These are phyloP conservation scores for Arctopsyche grandis DNA, from an alignment of 1,140 invertebrate species.

Conservation along the genomic window DNA sequence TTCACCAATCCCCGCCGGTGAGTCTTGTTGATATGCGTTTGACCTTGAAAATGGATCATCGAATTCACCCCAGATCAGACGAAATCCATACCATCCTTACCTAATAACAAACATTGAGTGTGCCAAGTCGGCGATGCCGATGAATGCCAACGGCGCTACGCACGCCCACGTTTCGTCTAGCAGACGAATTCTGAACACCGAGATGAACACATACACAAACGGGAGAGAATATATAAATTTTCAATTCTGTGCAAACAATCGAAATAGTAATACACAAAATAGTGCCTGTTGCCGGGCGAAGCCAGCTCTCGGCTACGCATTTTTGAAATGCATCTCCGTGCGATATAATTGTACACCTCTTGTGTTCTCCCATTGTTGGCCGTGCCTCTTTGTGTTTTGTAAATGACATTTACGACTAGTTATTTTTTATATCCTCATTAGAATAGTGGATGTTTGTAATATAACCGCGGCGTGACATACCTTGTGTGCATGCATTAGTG, in stretches of 20 bases:
- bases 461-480: slow-evolving; percentile 18
- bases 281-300: slow-evolving; percentile 6
- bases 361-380: neutral
- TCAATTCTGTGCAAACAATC: slow-evolving; percentile 7
- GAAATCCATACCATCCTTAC: slow-evolving; percentile 20
- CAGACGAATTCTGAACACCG: slow-evolving; percentile 10
- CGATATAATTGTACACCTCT: neutral
- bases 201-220: neutral
- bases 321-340: neutral
- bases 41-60: neutral
- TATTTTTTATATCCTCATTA: neutral
- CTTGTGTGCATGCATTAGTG: slow-evolving; percentile 16
- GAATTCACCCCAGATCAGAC: slow-evolving; percentile 1
- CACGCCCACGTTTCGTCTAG: slow-evolving; percentile 22
- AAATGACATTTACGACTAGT: neutral
- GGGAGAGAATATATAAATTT: neutral
- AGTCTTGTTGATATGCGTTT: slow-evolving; percentile 40
- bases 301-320: neutral
- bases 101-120: slow-evolving; percentile 32
- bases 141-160: slow-evolving; percentile 23
- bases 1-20: slow-evolving; percentile 62
- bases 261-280: slow-evolving; percentile 3
- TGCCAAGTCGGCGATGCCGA: slow-evolving; percentile 16
- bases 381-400: neutral
- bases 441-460: neutral